phyloP scores from a whole-genome alignment of 2,797 vertebrate genomes.

The Spheniscus humboldti region DNA sequence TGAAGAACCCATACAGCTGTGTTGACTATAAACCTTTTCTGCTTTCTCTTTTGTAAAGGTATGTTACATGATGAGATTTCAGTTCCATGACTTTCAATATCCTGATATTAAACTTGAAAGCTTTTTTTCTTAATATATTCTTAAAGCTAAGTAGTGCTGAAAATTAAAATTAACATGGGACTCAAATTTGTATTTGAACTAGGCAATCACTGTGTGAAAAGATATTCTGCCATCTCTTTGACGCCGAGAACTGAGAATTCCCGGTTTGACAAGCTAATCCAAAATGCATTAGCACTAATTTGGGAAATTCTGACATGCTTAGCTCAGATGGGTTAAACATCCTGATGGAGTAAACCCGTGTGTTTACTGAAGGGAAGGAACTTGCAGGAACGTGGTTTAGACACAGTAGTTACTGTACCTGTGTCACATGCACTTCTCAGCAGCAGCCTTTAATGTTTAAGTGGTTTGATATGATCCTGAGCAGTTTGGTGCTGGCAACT shows the following conservation, averaged over 20 bases:
- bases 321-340: neutral
- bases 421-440: neutral
- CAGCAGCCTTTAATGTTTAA: neutral
- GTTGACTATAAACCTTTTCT: neutral
- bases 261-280: conserved; percentile 9
- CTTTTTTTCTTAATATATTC: conserved; percentile 11
- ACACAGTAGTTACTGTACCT: neutral
- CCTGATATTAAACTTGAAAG: conserved; percentile 31
- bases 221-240: conserved; percentile 28
- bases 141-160: conserved; percentile 42
- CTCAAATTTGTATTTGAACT: conserved; percentile 49
- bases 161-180: conserved; percentile 39
- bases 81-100: neutral
- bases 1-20: neutral
- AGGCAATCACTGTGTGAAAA: conserved; percentile 2
- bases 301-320: neutral
- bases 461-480: neutral
- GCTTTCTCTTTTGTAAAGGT: neutral
- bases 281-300: conserved; percentile 45
- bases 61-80: neutral
- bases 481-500: neutral
- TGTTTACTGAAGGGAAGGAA: neutral
- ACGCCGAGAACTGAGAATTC: conserved; percentile 33
- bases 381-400: neutral
- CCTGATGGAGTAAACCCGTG: neutral